phyloP scores from a whole-genome alignment of 2,113 vertebrate genomes.

The Verasper variegatus region DNA sequence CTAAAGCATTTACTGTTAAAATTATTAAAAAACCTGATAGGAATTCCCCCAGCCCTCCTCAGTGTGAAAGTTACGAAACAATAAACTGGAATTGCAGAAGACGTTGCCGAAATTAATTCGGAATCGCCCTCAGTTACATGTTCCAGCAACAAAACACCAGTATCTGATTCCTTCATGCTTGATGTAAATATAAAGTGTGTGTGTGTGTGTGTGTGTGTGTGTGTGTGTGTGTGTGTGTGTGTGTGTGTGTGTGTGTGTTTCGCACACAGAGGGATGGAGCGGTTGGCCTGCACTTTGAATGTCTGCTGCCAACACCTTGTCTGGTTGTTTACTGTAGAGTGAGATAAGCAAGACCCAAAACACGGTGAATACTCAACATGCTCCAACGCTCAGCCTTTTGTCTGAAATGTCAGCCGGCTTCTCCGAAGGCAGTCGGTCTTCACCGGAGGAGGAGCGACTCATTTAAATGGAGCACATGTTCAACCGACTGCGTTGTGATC shows the following conservation, averaged over 20 bases:
- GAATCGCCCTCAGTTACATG: slow-evolving; percentile 19
- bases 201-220: slow-evolving; percentile 50
- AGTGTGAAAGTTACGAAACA: slow-evolving; percentile 3
- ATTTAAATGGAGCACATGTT: not conserved
- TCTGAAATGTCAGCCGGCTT: slow-evolving; percentile 36
- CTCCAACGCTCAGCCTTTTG: slow-evolving; percentile 24
- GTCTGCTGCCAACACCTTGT: slow-evolving; percentile 53
- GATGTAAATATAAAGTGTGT: slow-evolving; percentile 57
- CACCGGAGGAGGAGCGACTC: not conserved
- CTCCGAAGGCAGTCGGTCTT: not conserved
- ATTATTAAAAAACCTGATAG: not conserved
- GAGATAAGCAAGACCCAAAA: slow-evolving; percentile 69
- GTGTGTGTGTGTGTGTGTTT: slow-evolving; percentile 41
- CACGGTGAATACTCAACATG: slow-evolving; percentile 37
- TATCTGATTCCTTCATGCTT: slow-evolving; percentile 48
- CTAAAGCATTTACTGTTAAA: not conserved
- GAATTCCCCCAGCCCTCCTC: not conserved
- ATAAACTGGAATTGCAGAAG: slow-evolving; percentile 23
- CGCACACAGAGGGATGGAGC: slow-evolving; percentile 14
- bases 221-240: slow-evolving; percentile 58
- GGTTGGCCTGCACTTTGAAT: slow-evolving; percentile 55
- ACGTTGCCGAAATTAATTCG: slow-evolving; percentile 38
- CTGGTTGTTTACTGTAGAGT: slow-evolving; percentile 65
- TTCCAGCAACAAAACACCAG: slow-evolving; percentile 45
- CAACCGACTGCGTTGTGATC: not conserved